Percentiles rank a stretch among this genome's conserved stretches.
phyloP scores from a whole-genome alignment of 2,888 invertebrate species.

The Enchytraeus crypticus region DNA sequence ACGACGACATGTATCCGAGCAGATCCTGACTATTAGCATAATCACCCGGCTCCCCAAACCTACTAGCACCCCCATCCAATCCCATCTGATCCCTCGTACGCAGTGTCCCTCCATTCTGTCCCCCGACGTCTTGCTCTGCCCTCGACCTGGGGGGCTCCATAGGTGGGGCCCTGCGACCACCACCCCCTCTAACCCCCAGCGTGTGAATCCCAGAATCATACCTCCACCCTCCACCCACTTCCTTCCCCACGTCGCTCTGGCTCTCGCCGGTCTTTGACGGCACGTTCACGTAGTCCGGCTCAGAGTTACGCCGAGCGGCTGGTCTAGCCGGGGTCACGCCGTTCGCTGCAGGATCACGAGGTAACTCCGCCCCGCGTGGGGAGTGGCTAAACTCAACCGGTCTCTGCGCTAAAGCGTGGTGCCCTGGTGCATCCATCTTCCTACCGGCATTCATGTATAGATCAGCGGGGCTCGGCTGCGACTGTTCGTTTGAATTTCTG shows the following conservation, averaged over 20 bases:
- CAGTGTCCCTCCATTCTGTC: not conserved
- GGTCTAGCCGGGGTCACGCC: not conserved
- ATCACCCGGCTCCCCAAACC: not conserved
- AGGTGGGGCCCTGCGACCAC: too few relatives aligned
- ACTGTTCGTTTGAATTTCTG: too few relatives aligned
- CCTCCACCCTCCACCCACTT: not conserved
- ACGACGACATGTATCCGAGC: too few relatives aligned
- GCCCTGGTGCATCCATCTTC: too few relatives aligned
- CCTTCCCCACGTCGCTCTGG: not conserved
- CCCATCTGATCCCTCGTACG: not conserved
- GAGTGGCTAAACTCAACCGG: too few relatives aligned
- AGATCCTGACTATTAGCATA: not conserved
- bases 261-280: not conserved
- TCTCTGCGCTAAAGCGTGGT: too few relatives aligned
- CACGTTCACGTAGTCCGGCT: constrained; percentile 44
- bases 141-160: not conserved
- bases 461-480: too few relatives aligned
- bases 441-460: too few relatives aligned
- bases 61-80: not conserved
- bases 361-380: not conserved
- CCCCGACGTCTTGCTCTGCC: not conserved
- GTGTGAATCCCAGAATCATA: not conserved
- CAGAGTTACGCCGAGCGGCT: constrained; percentile 28
- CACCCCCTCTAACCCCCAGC: not conserved
- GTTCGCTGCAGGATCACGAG: not conserved